Evolutionary conservation across 2,113 vertebrate genomes (phyloP).

Genomic region (Melanocharis versteri): DNA sequence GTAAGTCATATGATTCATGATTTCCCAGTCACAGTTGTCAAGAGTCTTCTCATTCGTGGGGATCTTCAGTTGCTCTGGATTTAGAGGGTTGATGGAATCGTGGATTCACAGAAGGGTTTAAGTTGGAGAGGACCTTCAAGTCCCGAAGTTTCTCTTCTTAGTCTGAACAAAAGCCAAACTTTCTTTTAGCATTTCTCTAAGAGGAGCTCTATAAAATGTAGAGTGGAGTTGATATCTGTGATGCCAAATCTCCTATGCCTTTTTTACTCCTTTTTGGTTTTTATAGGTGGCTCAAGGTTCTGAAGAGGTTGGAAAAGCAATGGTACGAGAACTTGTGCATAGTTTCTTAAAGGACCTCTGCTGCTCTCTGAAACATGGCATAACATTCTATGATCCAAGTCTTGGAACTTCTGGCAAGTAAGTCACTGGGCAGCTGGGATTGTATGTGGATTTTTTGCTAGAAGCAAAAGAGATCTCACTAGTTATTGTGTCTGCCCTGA

Average conservation of each 20-base stretch:
- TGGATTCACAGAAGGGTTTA: not conserved
- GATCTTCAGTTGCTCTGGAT: not conserved
- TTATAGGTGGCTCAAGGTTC: conserved; percentile 56
- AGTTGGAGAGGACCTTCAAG: not conserved
- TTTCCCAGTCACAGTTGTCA: not conserved
- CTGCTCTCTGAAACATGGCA: conserved; percentile 91
- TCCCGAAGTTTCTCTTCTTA: not conserved
- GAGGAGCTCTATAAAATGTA: not conserved
- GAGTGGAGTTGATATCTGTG: not conserved
- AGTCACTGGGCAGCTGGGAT: not conserved
- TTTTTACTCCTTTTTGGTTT: not conserved
- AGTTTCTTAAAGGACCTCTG: conserved; percentile 88
- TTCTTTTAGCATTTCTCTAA: not conserved
- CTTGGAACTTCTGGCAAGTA: conserved; percentile 88
- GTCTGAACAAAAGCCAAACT: not conserved
- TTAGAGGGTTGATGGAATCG: not conserved
- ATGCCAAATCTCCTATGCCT: not conserved
- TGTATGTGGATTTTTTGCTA: not conserved
- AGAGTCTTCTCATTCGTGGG: not conserved
- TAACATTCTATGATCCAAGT: conserved; percentile 88
- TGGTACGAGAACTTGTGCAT: conserved; percentile 85
- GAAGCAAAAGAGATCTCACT: not conserved
- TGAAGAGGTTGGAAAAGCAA: conserved; percentile 71
- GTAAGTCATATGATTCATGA: not conserved
- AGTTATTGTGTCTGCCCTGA: not conserved